phyloP scores from a whole-genome alignment of 2,888 invertebrate genomes.

The Caenorhabditis sinica region DNA sequence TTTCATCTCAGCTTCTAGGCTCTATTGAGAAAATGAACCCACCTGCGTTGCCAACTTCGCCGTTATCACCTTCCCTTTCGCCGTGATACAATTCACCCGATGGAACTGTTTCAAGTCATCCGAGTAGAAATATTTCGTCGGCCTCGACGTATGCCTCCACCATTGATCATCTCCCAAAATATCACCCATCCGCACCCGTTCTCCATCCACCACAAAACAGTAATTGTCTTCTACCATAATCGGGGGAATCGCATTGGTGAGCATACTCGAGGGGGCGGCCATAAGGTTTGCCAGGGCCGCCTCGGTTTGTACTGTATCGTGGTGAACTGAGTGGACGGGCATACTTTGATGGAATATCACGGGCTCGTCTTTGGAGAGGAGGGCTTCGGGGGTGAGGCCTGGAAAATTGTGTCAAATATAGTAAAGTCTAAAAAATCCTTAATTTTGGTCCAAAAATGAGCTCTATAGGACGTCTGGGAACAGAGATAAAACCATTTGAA shows the following conservation, averaged over 20 bases:
- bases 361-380: constrained; percentile 81
- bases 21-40: not conserved
- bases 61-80: constrained; percentile 79
- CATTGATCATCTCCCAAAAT: constrained; percentile 83
- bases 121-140: constrained; percentile 83
- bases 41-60: constrained; percentile 70
- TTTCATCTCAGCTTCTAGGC: not conserved
- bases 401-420: not conserved
- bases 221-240: constrained; percentile 83
- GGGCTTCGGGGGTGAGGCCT: constrained; percentile 79
- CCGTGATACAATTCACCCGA: constrained; percentile 82
- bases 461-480: not conserved
- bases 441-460: not conserved
- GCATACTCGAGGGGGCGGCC: constrained; percentile 82
- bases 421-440: not conserved
- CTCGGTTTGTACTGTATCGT: constrained; percentile 84
- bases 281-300: constrained; percentile 83
- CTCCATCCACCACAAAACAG: constrained; percentile 83
- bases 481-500: not conserved
- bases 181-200: constrained; percentile 82
- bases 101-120: constrained; percentile 82
- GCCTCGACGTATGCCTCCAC: constrained; percentile 83
- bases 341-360: constrained; percentile 78
- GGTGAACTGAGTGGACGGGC: constrained; percentile 83
- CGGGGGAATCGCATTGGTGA: constrained; percentile 80